Percentiles rank a stretch among this genome's conserved stretches.
Evolutionary conservation across 2,113 vertebrate genomes (phyloP).

Genomic region (Odocoileus hemionus): DNA sequence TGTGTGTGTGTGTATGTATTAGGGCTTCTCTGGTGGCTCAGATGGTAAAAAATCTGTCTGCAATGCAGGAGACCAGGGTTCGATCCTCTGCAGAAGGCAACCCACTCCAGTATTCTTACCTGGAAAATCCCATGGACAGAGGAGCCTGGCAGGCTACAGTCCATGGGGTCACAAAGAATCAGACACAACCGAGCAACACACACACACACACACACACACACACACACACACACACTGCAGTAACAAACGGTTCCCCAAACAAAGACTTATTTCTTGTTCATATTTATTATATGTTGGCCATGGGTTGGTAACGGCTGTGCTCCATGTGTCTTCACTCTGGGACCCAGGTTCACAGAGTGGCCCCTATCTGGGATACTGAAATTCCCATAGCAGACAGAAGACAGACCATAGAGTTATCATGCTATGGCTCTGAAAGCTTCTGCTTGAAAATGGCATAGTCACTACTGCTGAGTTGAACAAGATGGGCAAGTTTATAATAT

Average conservation of each 20-base stretch:
- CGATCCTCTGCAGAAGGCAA: background rate
- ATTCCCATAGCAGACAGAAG: conserved; percentile 1
- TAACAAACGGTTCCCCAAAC: background rate
- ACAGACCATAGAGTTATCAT: background rate
- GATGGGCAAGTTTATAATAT: background rate
- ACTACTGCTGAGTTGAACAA: conserved; percentile 18
- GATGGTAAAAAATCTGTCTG: background rate
- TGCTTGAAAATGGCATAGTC: conserved; percentile 17
- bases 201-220: background rate
- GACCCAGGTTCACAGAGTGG: background rate
- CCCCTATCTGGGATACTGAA: background rate
- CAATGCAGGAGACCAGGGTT: background rate
- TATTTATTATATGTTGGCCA: background rate
- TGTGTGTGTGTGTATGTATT: background rate
- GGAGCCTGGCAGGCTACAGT: background rate
- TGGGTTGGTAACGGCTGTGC: background rate
- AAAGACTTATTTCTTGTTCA: background rate
- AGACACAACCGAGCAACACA: background rate
- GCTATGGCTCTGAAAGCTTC: background rate
- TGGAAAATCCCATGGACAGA: background rate
- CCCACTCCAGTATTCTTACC: background rate
- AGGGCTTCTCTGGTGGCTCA: background rate
- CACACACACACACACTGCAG: background rate
- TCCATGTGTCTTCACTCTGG: background rate
- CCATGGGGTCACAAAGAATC: background rate